A percentile compares a stretch with the other conserved stretches of the same genome.
phyloP scores from a whole-genome alignment of 2,888 invertebrate genomes.

The Flexamia atlantica region DNA sequence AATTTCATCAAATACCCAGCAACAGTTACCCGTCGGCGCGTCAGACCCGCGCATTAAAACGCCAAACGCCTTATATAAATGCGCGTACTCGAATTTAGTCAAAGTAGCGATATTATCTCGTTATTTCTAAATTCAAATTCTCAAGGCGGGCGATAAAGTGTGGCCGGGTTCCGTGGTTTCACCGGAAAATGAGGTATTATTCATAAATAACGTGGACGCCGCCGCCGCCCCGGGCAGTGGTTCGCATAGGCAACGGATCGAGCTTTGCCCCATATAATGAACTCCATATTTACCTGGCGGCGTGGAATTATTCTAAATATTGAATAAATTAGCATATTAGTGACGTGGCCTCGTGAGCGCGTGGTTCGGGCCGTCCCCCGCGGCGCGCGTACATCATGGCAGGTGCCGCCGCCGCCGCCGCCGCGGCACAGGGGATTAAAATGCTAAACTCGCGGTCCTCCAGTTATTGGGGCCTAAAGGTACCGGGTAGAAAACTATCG shows the following conservation, averaged over 20 bases:
- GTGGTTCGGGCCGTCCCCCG: constrained; percentile 4
- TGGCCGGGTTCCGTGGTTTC: background rate
- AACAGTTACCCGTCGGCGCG: background rate
- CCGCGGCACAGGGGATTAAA: background rate
- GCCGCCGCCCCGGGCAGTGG: background rate
- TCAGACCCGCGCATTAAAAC: background rate
- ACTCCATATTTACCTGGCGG: constrained; percentile 53
- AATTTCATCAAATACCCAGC: too few species aligned
- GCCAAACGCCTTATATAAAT: background rate
- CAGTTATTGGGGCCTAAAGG: background rate
- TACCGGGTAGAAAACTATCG: too few species aligned
- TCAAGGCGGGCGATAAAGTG: constrained; percentile 18
- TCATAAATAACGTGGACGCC: constrained; percentile 15
- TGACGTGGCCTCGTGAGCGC: background rate
- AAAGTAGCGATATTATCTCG: background rate
- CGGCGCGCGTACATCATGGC: constrained; percentile 5
- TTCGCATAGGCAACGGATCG: constrained; percentile 35
- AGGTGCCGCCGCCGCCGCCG: constrained; percentile 2
- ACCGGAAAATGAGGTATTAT: constrained; percentile 17
- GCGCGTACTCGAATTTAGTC: background rate
- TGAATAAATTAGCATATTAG: constrained; percentile 53
- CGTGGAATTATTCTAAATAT: constrained; percentile 54
- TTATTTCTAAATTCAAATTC: constrained; percentile 24
- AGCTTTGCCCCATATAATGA: constrained; percentile 28
- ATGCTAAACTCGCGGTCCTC: background rate